phyloP scores from a whole-genome alignment of 2,888 invertebrate genomes.

The Scrobipalpa costella region DNA sequence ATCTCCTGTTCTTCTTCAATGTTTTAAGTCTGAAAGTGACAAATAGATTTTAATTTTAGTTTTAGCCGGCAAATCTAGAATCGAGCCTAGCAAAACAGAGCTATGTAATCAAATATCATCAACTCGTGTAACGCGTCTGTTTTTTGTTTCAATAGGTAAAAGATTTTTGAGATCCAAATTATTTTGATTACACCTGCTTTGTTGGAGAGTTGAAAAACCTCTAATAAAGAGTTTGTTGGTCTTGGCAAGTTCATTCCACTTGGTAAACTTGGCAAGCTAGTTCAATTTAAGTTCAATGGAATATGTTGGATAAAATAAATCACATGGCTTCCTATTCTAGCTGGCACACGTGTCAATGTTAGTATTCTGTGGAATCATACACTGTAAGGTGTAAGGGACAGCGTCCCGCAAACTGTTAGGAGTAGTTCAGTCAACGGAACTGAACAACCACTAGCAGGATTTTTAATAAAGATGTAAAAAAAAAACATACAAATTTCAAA shows the following conservation, averaged over 20 bases:
- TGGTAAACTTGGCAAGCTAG: background rate
- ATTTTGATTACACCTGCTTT: background rate
- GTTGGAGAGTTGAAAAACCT: slow-evolving; percentile 5
- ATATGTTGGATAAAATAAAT: background rate
- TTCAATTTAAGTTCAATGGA: background rate
- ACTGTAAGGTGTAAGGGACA: no score
- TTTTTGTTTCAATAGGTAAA: background rate
- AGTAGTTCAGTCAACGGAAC: no score
- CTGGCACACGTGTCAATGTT: background rate
- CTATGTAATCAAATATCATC: background rate
- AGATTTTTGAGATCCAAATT: background rate
- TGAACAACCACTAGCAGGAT: no score
- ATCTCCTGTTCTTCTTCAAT: no score
- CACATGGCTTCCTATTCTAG: background rate
- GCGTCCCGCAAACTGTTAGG: no score
- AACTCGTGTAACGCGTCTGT: background rate
- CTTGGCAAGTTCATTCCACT: no score
- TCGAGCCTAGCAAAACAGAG: background rate
- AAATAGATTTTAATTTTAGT: no score
- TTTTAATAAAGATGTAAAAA: no score
- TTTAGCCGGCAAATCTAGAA: no score
- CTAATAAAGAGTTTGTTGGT: background rate
- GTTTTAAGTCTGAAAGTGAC: no score
- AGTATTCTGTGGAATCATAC: background rate
- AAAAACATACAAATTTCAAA: no score